Evolutionary conservation across 2,888 invertebrate species (phyloP).

Genomic region (Dinocampus coccinellae): DNA sequence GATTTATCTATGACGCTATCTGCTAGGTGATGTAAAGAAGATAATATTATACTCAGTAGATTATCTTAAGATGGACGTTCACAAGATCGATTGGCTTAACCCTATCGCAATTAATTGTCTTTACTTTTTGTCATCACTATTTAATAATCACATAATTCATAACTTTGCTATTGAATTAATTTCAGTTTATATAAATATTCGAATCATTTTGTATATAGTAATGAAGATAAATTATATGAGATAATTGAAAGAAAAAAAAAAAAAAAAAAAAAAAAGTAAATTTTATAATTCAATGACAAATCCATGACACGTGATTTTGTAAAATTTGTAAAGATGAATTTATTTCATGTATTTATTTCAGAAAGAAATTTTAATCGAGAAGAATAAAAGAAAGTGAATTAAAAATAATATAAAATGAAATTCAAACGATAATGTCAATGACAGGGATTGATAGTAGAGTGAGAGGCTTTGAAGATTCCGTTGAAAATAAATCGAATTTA

Average conservation of each 20-base stretch:
- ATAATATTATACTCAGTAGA: background rate
- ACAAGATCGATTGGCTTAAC: background rate
- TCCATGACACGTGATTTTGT: too few relatives aligned
- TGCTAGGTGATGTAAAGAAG: conserved; percentile 1
- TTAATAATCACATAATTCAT: background rate
- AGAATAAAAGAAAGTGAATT: background rate
- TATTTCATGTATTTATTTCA: too few relatives aligned
- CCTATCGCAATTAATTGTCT: background rate
- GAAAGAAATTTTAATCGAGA: background rate
- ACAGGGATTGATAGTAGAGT: conserved; percentile 41
- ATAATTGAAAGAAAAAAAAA: too few relatives aligned
- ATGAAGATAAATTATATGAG: too few relatives aligned
- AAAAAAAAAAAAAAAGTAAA: too few relatives aligned
- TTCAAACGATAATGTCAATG: conserved; percentile 57
- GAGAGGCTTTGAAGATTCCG: conserved; percentile 49
- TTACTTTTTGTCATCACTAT: background rate
- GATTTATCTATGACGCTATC: conserved; percentile 40
- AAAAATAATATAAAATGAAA: conserved; percentile 34
- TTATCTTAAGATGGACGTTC: background rate
- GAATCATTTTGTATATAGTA: background rate
- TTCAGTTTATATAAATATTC: background rate
- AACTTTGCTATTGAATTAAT: background rate
- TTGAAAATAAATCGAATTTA: conserved; percentile 48
- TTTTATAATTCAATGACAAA: too few relatives aligned
- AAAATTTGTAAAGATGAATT: too few relatives aligned